Evolutionary conservation across 2,797 vertebrate species (phyloP).

Genomic region (Vespertilio murinus): DNA sequence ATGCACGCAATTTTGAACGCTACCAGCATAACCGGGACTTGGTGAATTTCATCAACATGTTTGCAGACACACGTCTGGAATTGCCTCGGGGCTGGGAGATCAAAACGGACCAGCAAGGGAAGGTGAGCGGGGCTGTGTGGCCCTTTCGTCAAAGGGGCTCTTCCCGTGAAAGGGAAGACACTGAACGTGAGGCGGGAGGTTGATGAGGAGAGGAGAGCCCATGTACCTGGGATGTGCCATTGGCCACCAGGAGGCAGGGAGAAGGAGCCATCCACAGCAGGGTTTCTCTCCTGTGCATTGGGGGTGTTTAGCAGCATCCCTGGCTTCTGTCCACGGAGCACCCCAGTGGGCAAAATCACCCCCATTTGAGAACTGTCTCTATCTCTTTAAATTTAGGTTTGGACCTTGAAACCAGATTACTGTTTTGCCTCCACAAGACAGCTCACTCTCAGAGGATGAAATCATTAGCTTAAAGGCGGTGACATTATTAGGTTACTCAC

Average conservation of each 20-base stretch:
- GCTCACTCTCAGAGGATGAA: not conserved
- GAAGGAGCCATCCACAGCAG: too few relatives aligned
- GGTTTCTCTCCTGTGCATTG: not conserved
- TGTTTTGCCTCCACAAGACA: not conserved
- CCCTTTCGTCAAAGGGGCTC: not conserved
- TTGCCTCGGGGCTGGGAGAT: constrained; percentile 98
- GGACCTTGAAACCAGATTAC: not conserved
- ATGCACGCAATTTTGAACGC: constrained; percentile 96
- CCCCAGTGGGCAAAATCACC: not conserved
- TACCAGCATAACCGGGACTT: constrained; percentile 98
- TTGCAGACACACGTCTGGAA: constrained; percentile 93
- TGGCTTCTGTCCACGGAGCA: not conserved
- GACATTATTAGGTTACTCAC: not conserved
- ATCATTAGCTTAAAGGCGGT: not conserved
- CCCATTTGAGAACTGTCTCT: not conserved
- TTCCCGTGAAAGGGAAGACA: not conserved
- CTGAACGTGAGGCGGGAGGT: rapidly evolving
- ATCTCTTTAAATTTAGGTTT: constrained; percentile 3
- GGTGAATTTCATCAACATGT: constrained; percentile 98
- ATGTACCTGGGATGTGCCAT: rapidly evolving
- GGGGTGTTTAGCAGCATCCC: not conserved
- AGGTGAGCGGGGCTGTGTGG: constrained; percentile 84
- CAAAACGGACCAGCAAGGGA: constrained; percentile 97
- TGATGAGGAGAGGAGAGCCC: not conserved
- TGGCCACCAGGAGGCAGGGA: too few relatives aligned